Evolutionary conservation across 2,113 vertebrate species (phyloP), one percentile per base, ranked within the genome.

Genomic region (Gobiocypris rarus): DNA sequence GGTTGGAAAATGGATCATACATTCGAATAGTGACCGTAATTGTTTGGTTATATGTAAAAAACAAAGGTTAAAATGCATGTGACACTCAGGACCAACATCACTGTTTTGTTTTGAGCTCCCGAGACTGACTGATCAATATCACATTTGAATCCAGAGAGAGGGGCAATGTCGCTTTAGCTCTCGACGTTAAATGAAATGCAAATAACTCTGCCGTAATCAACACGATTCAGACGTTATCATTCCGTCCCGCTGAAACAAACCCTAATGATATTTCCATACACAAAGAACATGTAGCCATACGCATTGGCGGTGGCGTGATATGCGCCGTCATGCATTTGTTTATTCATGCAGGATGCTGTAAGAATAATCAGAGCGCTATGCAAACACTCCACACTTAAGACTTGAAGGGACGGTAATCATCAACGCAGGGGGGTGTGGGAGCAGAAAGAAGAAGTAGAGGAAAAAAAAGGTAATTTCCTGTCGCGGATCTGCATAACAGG

Each of bases 291-390:
- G 89, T 92, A 90, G 87, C 90, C 92, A 89, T 90, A 87, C 86
- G 92, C 88, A 89, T 92, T 89, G 82, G 86, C 91, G 92, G 92
- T 93, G 92, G 89, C 63, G 80, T 88, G 89, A 91, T 93, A 93
- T 94, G 92, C 91, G 91, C 88, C 88, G 89, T 90, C 93, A 94
- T 91, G 87, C 90, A 91, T 92, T 93, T 91, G 92, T 92, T 93
- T 94, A 92, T 92, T 91, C 92, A 92, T 93, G 92, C 92, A 92
- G 92, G 91, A 93, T 91, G 91, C 90, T 92, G 90, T 90, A 87
- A 93, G 84, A 75, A 75, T 89, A 93, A 94, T 94, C 92, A 91
- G 83, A 84, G 86, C 86, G 84, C 84, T 88, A 84, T 87, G 85
- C 88, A 84, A 89, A 88, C 81, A 84, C 78, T 75, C 71, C 70